Conservation (phyloP, 37 sponge, comb jelly and placozoan genomes). For the Beroe ovata region DNA sequence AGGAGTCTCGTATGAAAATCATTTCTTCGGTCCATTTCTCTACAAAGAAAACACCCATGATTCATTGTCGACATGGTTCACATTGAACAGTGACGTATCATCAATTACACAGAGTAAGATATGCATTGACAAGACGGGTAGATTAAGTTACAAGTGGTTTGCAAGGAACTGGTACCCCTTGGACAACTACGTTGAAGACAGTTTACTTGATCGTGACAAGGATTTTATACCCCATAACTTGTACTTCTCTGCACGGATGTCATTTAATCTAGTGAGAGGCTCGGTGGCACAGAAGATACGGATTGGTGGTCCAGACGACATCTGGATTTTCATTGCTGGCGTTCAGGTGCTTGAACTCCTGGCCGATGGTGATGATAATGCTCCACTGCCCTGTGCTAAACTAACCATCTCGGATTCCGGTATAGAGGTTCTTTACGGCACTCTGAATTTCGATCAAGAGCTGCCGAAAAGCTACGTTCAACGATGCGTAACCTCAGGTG, state of each 20-base stretch:
- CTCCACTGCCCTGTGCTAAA: not conserved
- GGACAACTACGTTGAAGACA: not conserved
- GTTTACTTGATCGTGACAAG: not conserved
- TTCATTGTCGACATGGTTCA: slow-evolving; percentile 25
- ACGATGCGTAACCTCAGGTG: not conserved
- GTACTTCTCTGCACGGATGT: slow-evolving; percentile 24
- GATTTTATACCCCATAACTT: slow-evolving; percentile 19
- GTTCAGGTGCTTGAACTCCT: slow-evolving; percentile 1
- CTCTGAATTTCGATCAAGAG: not conserved
- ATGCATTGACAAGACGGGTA: not conserved
- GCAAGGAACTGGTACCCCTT: slow-evolving; percentile 61
- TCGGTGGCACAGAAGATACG: not conserved
- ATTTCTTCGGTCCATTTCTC: slow-evolving; percentile 7
- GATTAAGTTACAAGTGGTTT: slow-evolving; percentile 19
- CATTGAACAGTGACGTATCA: slow-evolving; percentile 1
- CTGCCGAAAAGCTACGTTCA: not conserved
- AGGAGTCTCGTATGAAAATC: not conserved
- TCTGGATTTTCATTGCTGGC: slow-evolving; percentile 26
- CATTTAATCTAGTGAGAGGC: not conserved
- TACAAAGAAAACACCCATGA: not conserved
- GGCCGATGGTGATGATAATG: slow-evolving; percentile 1
- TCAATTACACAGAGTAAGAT: not conserved
- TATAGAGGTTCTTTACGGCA: not conserved
- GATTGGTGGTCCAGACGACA: slow-evolving; percentile 59
- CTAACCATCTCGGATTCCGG: not conserved